phyloP scores from a whole-genome alignment of 2,888 invertebrate species.

The Odontocerum albicorne region DNA sequence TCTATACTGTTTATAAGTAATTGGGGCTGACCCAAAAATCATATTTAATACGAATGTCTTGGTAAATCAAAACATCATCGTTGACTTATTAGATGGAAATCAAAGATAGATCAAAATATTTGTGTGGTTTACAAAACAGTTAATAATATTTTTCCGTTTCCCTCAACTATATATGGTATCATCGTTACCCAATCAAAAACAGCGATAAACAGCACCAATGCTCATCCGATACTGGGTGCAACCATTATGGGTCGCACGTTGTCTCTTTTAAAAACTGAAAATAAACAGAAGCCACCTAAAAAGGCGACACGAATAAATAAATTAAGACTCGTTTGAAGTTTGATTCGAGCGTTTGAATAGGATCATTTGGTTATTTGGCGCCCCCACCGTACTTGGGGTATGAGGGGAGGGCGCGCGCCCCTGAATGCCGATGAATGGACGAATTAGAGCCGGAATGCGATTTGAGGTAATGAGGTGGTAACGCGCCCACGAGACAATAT shows the following conservation, averaged over 20 bases:
- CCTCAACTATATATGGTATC: too few relatives aligned
- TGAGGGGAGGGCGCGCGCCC: neutral
- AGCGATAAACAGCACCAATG: too few relatives aligned
- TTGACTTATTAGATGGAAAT: too few relatives aligned
- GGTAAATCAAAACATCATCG: too few relatives aligned
- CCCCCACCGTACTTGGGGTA: neutral
- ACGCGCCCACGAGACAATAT: constrained; percentile 31
- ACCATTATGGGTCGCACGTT: neutral
- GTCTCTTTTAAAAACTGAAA: constrained; percentile 29
- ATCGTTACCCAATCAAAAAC: too few relatives aligned
- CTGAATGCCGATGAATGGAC: constrained; percentile 36
- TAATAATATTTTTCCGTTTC: too few relatives aligned
- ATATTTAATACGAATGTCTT: too few relatives aligned
- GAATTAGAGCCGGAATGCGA: constrained; percentile 34
- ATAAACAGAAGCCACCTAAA: constrained; percentile 31
- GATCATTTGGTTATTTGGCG: constrained; percentile 36
- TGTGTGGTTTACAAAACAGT: too few relatives aligned
- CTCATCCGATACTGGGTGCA: neutral
- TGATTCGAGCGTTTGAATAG: constrained; percentile 35
- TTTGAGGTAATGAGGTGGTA: constrained; percentile 33
- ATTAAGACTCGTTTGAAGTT: constrained; percentile 37
- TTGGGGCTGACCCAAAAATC: too few relatives aligned
- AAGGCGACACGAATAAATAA: constrained; percentile 37
- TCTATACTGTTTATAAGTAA: too few relatives aligned
- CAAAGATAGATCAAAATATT: too few relatives aligned